Conservation (phyloP, 1,140 invertebrate species). For the Lineus longissimus region DNA sequence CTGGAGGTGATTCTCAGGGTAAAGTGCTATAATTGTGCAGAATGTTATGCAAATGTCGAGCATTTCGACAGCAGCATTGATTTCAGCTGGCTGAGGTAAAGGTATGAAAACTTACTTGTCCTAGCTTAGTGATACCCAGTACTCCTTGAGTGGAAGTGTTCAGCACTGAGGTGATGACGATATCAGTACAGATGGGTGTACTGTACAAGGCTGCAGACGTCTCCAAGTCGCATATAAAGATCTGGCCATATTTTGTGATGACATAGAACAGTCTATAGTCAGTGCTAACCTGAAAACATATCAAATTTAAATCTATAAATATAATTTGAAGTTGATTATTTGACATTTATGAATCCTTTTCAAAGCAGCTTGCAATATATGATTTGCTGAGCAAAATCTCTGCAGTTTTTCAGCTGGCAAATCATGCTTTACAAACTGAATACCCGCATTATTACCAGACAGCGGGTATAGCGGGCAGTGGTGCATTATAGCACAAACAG, state of each 20-base stretch:
- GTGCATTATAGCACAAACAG: no score
- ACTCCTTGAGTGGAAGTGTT: constrained; percentile 52
- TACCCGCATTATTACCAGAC: no score
- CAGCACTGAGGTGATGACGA: constrained; percentile 49
- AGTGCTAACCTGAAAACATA: constrained; percentile 41
- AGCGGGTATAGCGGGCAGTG: no score
- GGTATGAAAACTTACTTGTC: constrained; percentile 40
- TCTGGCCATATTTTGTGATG: constrained; percentile 52
- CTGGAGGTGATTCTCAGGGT: no score
- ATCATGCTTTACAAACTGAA: no score
- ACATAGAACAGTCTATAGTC: constrained; percentile 51
- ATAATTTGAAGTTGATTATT: no score
- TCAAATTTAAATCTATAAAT: background rate
- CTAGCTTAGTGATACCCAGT: constrained; percentile 48
- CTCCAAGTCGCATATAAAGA: constrained; percentile 54
- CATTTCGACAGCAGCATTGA: no score
- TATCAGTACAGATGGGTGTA: constrained; percentile 41
- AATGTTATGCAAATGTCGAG: no score
- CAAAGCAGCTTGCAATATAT: background rate
- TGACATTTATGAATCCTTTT: no score
- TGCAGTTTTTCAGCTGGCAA: no score
- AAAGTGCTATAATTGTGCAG: no score
- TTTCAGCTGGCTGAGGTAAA: no score
- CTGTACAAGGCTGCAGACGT: constrained; percentile 47
- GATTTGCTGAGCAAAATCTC: background rate